phyloP scores from a whole-genome alignment of 1,140 invertebrate species.

The Melanaphis sacchari region DNA sequence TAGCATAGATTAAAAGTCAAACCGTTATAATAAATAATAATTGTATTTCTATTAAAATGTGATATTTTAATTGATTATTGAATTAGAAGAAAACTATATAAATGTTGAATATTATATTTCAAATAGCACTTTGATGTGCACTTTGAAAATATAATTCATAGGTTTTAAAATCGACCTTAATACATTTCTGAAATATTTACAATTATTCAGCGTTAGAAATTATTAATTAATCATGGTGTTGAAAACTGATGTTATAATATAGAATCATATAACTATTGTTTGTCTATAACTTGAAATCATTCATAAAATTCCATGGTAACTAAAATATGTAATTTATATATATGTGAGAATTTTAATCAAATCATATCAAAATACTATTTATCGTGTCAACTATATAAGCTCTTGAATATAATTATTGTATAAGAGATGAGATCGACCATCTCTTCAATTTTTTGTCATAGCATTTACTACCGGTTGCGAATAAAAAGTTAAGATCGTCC shows the following conservation, averaged over 20 bases:
- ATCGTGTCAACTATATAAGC: background rate
- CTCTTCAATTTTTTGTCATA: background rate
- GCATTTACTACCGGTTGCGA: background rate
- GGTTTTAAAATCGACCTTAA: background rate
- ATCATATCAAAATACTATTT: background rate
- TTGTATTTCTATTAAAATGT: background rate
- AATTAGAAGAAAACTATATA: background rate
- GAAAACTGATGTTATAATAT: background rate
- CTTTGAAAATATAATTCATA: background rate
- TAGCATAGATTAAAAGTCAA: background rate
- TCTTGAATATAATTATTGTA: background rate
- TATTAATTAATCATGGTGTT: background rate
- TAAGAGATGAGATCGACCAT: background rate
- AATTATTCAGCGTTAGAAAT: background rate
- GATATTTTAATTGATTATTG: background rate
- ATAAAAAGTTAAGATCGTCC: slow-evolving; percentile 9
- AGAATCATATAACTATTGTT: background rate
- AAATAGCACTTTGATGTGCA: background rate
- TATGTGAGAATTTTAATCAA: background rate
- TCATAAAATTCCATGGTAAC: background rate
- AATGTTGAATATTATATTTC: background rate
- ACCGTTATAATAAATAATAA: background rate
- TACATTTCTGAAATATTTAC: background rate
- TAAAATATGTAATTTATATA: background rate
- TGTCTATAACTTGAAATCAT: background rate